Evolutionary conservation across 2,113 vertebrate genomes (phyloP), one percentile per base, ranked within the genome.

Genomic region (Carassius gibelio): DNA sequence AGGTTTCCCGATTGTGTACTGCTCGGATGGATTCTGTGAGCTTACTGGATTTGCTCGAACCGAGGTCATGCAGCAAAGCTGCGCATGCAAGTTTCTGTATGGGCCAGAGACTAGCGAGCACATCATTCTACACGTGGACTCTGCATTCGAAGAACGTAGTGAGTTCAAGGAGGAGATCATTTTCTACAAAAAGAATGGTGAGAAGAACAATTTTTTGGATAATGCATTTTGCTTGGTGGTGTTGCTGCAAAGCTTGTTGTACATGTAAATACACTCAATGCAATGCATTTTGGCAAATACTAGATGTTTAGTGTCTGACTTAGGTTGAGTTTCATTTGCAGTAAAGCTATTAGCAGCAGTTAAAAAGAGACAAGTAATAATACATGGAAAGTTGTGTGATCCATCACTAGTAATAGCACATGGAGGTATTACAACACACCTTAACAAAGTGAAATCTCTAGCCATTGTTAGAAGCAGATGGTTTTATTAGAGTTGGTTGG

Each of bases 31-130:
- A 93, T 99, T 99, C 95, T 99, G 98, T 50, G 98, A 99, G 88
- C 97, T 99, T 84, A 96, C 97, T 62, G 97, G 98, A 69, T 99
- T 96, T 91, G 96, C 96, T 68, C 94, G 98, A 81, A 96, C 96
- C 0, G 98, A 99, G 94, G 98, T 99, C 92, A 99, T 99, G 98
- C 98, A 99, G 94, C 98, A 98, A 94, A 98, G 96, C 89, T 99
- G 98, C 84, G 96, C 97, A 87, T 99, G 98, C 90, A 97, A 97
- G 92, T 99, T 99, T 93, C 94, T 99, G 71, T 97, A 96, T 74
- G 98, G 98, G 64, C 94, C 93, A 21, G 98, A 99, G 94, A 98
- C 96, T 91, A 97, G 94, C 0, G 97, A 98, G 87, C 94, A 96
- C 89, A 95, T 98, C 94, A 98, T 97, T 91, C 94, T 96, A 91